Conservation (phyloP, 2,797 vertebrate species). For the Sandelia bainsii region DNA sequence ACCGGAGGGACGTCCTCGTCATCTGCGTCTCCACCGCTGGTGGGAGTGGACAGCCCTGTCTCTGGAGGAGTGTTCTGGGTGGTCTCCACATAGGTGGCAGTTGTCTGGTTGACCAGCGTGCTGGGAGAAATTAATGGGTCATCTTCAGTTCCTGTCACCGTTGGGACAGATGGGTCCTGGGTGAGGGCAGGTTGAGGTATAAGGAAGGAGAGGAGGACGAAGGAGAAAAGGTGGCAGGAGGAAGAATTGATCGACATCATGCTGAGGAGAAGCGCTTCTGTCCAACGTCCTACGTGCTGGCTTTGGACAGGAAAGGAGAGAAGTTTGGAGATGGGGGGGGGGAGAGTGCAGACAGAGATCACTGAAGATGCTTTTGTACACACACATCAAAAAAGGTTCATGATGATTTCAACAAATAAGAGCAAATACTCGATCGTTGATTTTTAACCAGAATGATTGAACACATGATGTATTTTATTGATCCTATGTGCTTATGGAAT, state of each 20-base stretch:
- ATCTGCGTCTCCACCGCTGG: slow-evolving; percentile 74
- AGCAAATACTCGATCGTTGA: not conserved
- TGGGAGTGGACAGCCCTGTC: slow-evolving; percentile 77
- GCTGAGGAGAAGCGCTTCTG: slow-evolving; percentile 42
- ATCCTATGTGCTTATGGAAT: slow-evolving; percentile 55
- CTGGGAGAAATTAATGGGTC: slow-evolving; percentile 41
- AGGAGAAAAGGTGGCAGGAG: slow-evolving; percentile 53
- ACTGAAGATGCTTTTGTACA: not conserved
- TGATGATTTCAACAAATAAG: not conserved
- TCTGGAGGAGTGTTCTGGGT: slow-evolving; percentile 78
- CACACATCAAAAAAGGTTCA: not conserved
- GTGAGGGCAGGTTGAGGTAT: slow-evolving; percentile 38
- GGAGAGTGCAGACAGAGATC: slow-evolving; percentile 2
- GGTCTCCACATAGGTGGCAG: slow-evolving; percentile 68
- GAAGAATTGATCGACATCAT: slow-evolving; percentile 55
- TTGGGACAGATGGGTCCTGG: slow-evolving; percentile 67
- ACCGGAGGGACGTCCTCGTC: slow-evolving; percentile 77
- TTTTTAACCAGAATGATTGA: slow-evolving; percentile 41
- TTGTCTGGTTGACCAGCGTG: slow-evolving; percentile 63
- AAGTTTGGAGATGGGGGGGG: slow-evolving; percentile 13
- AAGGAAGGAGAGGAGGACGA: slow-evolving; percentile 50
- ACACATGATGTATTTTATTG: slow-evolving; percentile 52
- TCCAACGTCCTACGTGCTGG: slow-evolving; percentile 47
- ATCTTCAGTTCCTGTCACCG: slow-evolving; percentile 22
- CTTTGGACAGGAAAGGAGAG: slow-evolving; percentile 36